These are phyloP conservation scores for Aegotheles bennettii DNA, from an alignment of 2,113 vertebrate species.

Conservation along the genomic window DNA sequence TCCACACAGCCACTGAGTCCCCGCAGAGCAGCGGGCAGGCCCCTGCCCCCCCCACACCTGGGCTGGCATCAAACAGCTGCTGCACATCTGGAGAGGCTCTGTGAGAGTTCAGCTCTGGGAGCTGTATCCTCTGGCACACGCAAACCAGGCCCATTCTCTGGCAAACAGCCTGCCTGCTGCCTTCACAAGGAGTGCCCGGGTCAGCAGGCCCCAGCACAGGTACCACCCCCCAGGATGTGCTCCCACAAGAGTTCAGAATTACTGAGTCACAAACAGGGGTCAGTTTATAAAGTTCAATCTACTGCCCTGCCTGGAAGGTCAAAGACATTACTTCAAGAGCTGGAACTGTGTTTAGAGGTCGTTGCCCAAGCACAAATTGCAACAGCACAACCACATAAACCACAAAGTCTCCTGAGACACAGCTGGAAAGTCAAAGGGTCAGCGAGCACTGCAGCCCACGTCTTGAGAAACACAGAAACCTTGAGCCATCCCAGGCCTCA, in stretches of 20 bases:
- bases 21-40: neutral
- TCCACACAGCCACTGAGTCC: no score
- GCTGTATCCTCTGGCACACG: neutral
- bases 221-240: neutral
- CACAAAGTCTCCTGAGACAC: neutral
- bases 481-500: neutral
- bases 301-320: neutral
- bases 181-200: neutral
- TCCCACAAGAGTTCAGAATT: neutral
- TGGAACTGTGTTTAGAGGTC: constrained; percentile 5
- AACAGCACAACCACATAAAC: constrained; percentile 23
- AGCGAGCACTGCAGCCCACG: neutral
- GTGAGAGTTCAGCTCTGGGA: rapidly evolving
- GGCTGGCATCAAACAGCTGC: neutral
- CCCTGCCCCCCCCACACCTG: rapidly evolving
- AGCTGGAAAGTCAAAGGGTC: neutral
- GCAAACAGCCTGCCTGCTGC: neutral
- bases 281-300: neutral
- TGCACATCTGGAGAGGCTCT: neutral
- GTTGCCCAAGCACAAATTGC: neutral
- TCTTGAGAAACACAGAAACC: neutral
- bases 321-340: neutral
- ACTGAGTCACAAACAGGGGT: neutral
- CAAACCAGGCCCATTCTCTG: neutral
- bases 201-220: neutral